Conservation (phyloP, 2,888 invertebrate genomes). For the Mesoligia furuncula region DNA sequence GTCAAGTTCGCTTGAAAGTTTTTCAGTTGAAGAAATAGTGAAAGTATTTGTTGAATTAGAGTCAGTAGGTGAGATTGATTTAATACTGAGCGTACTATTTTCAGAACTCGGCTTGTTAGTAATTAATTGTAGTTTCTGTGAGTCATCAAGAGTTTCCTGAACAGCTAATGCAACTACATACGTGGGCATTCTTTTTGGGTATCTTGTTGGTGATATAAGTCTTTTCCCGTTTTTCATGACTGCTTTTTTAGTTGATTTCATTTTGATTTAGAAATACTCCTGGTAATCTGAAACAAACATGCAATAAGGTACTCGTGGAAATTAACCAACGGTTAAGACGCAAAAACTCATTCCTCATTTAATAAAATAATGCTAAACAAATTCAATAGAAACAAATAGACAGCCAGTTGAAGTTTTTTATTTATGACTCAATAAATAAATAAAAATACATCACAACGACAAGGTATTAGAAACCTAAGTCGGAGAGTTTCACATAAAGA, state of each 20-base stretch:
- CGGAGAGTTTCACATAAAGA: slow-evolving; percentile 72
- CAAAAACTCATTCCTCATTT: neutral
- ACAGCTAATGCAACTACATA: slow-evolving; percentile 73
- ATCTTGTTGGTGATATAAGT: slow-evolving; percentile 59
- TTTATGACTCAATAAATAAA: slow-evolving; percentile 39
- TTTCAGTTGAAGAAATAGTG: slow-evolving; percentile 50
- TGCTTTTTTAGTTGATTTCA: slow-evolving; percentile 56
- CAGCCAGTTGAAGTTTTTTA: slow-evolving; percentile 10
- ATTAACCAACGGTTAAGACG: neutral
- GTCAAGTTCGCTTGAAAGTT: slow-evolving; percentile 39
- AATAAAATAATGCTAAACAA: neutral
- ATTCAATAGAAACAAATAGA: slow-evolving; percentile 20
- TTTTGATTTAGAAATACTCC: slow-evolving; percentile 49
- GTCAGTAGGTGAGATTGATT: slow-evolving; percentile 62
- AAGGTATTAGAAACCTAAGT: slow-evolving; percentile 79
- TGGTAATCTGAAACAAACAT: slow-evolving; percentile 59
- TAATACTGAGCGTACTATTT: slow-evolving; percentile 46
- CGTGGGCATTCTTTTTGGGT: slow-evolving; percentile 63
- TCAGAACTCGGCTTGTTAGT: slow-evolving; percentile 66
- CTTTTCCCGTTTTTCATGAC: slow-evolving; percentile 42
- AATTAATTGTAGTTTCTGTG: slow-evolving; percentile 64
- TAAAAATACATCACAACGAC: slow-evolving; percentile 29
- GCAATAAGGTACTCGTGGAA: slow-evolving; percentile 39
- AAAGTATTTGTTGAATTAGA: slow-evolving; percentile 66
- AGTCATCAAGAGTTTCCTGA: slow-evolving; percentile 71